Evolutionary conservation across 2,113 vertebrate genomes (phyloP).

Genomic region (Orcinus orca): DNA sequence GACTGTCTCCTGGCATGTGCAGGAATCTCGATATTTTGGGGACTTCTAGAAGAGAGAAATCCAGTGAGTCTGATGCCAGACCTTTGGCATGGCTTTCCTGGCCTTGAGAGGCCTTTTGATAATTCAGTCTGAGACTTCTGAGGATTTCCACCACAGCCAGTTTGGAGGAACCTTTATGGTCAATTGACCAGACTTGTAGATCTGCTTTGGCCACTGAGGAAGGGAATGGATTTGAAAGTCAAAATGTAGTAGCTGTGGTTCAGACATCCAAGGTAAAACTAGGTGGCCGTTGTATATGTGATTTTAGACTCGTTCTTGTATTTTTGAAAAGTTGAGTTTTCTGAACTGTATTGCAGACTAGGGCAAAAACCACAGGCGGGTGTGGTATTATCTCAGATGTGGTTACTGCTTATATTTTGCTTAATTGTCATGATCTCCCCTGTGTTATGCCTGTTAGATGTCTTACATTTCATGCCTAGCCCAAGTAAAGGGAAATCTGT

Average conservation of each 20-base stretch:
- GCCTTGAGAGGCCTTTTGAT: not conserved
- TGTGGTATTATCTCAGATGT: not conserved
- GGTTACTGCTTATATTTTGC: not conserved
- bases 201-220: no score
- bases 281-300: no score
- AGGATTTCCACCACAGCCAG: not conserved
- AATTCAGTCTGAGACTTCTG: not conserved
- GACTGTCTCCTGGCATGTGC: not conserved
- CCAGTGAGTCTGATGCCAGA: not conserved
- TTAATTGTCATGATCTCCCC: not conserved
- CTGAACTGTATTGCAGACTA: no score
- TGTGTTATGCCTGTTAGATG: not conserved
- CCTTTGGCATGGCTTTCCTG: not conserved
- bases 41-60: not conserved
- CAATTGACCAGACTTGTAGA: not conserved
- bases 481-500: not conserved
- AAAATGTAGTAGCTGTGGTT: no score
- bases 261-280: no score
- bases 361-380: not conserved
- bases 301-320: no score
- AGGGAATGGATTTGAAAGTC: no score
- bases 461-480: not conserved
- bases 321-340: no score
- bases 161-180: not conserved
- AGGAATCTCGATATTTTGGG: not conserved